These are phyloP conservation scores for Vidua macroura DNA, from an alignment of 2,113 vertebrate genomes.

Conservation along the genomic window DNA sequence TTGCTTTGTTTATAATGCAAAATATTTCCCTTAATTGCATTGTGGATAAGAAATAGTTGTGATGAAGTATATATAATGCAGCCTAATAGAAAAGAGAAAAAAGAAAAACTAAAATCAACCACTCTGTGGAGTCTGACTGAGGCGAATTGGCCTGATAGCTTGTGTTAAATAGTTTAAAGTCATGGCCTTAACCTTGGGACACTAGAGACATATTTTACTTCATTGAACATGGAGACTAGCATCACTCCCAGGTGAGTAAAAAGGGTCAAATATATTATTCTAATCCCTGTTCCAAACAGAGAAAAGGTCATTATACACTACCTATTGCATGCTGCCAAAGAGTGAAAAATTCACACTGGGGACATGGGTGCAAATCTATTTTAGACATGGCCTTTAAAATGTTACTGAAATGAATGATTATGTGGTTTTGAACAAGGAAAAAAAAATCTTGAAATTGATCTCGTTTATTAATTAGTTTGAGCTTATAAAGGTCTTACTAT, in stretches of 20 bases:
- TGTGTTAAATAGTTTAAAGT: conserved; percentile 79
- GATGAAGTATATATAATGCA: conserved; percentile 68
- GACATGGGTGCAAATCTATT: conserved; percentile 80
- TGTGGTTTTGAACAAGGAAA: conserved; percentile 74
- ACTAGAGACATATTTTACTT: conserved; percentile 79
- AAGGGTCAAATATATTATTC: conserved; percentile 86
- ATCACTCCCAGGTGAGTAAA: conserved; percentile 78
- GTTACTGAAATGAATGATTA: conserved; percentile 80
- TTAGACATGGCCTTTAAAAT: conserved; percentile 80
- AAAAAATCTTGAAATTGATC: conserved; percentile 77
- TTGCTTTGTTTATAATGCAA: conserved; percentile 79
- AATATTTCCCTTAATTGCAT: conserved; percentile 79
- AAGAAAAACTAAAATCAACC: not conserved
- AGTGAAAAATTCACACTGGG: conserved; percentile 79
- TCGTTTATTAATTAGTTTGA: conserved; percentile 81
- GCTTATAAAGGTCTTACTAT: conserved; percentile 79
- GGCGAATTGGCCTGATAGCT: conserved; percentile 69
- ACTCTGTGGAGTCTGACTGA: conserved; percentile 31
- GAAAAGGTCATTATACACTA: conserved; percentile 81
- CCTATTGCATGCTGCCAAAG: conserved; percentile 71
- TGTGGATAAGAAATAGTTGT: conserved; percentile 67
- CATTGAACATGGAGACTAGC: conserved; percentile 79
- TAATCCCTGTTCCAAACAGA: conserved; percentile 84
- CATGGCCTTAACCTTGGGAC: conserved; percentile 79
- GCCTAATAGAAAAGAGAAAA: conserved; percentile 26